A percentile compares a stretch with the other conserved stretches of the same genome.
Conservation (phyloP, 2,113 vertebrate genomes). For the Labeo catla region DNA sequence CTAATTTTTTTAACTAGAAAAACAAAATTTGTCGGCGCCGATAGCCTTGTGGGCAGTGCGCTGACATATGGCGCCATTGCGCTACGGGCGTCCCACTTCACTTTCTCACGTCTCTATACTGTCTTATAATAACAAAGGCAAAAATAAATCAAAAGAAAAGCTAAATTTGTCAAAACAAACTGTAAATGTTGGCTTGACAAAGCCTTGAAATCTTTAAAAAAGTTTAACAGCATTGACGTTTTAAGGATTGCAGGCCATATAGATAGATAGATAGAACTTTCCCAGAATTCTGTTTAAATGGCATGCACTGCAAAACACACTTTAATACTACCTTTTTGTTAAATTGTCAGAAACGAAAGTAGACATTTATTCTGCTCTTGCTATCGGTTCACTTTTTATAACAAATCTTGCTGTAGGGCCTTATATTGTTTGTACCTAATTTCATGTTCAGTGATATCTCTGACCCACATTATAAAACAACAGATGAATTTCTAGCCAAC, state of each 20-base stretch:
- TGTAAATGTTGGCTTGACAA: neutral
- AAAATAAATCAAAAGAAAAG: neutral
- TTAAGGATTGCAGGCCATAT: neutral
- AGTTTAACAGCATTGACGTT: neutral
- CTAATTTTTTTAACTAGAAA: neutral
- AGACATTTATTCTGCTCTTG: neutral
- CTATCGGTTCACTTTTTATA: neutral
- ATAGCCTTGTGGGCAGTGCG: no score
- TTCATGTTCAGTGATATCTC: neutral
- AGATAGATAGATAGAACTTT: neutral
- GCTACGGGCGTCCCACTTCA: no score
- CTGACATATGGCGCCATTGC: no score
- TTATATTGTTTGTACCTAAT: neutral
- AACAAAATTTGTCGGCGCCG: no score
- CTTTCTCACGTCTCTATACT: no score
- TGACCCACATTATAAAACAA: slow-evolving; percentile 27
- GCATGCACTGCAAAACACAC: no score
- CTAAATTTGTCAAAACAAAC: neutral
- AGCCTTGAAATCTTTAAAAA: neutral
- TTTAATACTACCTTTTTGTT: no score
- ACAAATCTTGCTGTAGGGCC: neutral
- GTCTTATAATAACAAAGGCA: no score
- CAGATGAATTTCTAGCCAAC: neutral
- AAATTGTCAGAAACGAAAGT: neutral
- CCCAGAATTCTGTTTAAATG: no score